phyloP scores from a whole-genome alignment of 1,140 invertebrate genomes.

The Propsilocerus akamusi region DNA sequence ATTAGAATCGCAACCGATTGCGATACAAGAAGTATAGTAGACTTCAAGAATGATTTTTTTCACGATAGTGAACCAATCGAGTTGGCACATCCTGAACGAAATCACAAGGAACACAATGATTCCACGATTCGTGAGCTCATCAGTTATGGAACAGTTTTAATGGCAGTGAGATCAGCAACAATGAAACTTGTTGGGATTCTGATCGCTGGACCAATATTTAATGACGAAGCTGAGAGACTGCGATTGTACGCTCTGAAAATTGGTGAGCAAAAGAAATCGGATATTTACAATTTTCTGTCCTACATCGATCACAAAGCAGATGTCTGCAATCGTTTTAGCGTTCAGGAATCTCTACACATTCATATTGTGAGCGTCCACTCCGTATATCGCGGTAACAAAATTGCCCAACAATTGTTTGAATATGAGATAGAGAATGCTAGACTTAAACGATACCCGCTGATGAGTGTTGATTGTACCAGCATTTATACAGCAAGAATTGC shows the following conservation, averaged over 20 bases:
- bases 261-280: neutral
- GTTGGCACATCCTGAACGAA: neutral
- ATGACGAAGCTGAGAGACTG: neutral
- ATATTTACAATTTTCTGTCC: neutral
- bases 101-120: neutral
- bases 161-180: neutral
- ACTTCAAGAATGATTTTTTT: neutral
- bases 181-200: neutral
- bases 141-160: neutral
- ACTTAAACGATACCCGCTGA: conserved; percentile 3
- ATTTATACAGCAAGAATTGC: conserved; percentile 8
- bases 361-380: conserved; percentile 8
- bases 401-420: conserved; percentile 6
- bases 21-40: neutral
- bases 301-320: conserved; percentile 5
- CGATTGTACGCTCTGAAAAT: neutral
- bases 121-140: neutral
- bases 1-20: neutral
- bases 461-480: conserved; percentile 9
- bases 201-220: neutral
- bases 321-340: conserved; percentile 6
- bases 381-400: neutral
- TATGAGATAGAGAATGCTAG: conserved; percentile 4
- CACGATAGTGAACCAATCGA: neutral
- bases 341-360: conserved; percentile 7